Evolutionary conservation across 92 coral and sea anemone genomes (phyloP).

Genomic region (Heliopora coerulea): DNA sequence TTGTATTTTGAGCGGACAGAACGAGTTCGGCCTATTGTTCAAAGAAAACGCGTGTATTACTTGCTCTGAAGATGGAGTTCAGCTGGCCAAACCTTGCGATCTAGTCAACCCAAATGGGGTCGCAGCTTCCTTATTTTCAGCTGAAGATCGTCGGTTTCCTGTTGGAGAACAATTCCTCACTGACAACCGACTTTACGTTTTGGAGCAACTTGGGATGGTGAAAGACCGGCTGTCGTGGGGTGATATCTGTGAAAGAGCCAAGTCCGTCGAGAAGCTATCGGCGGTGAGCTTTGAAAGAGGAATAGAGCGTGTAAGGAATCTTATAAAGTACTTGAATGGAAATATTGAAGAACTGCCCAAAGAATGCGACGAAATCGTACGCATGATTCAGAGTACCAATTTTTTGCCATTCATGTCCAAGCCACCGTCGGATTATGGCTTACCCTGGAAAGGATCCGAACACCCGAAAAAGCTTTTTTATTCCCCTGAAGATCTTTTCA

Average conservation of each 20-base stretch:
- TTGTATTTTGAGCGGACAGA: conserved; percentile 59
- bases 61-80: conserved; percentile 48
- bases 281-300: conserved; percentile 39
- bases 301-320: conserved; percentile 9
- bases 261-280: conserved; percentile 60
- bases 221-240: conserved; percentile 61
- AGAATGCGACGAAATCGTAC: neutral
- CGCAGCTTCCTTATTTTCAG: conserved; percentile 63
- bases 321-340: conserved; percentile 55
- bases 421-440: conserved; percentile 47
- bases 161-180: conserved; percentile 60
- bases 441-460: conserved; percentile 67
- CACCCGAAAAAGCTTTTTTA: conserved; percentile 28
- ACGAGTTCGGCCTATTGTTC: conserved; percentile 50
- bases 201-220: conserved; percentile 69
- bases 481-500: conserved; percentile 63
- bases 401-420: conserved; percentile 67
- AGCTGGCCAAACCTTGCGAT: conserved; percentile 58
- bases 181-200: conserved; percentile 65
- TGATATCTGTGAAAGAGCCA: conserved; percentile 65
- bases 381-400: conserved; percentile 45
- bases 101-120: conserved; percentile 61
- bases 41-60: conserved; percentile 62
- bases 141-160: conserved; percentile 71
- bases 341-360: conserved; percentile 18